Evolutionary conservation across 2,113 vertebrate genomes (phyloP), one percentile per base, ranked within the genome.

Genomic region (Eleginops maclovinus): DNA sequence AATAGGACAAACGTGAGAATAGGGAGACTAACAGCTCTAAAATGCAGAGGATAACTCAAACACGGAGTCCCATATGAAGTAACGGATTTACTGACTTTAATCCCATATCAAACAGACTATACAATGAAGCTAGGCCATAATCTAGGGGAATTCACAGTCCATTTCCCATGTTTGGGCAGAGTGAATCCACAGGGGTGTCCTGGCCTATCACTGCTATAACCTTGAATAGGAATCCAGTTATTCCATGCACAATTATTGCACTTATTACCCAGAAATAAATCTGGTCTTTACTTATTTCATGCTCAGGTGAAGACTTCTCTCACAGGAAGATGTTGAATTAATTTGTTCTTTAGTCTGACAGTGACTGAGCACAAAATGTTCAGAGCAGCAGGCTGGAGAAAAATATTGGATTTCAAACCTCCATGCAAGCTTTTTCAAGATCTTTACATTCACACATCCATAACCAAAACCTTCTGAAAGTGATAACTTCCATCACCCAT

Each of bases 81-180:
- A 80, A 92, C 59, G 76, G 92, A 90, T 93, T 92, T 89, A 81
- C 79, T 54, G 26, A 78, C 36, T 75, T 92, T 91, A 91, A 93
- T 93, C 91, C 87, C 76, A 91, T 83, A 79, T 92, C 87, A 93
- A 92, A 94, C 87, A 92, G 75, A 84, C 82, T 84, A 77, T 83
- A 91, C 82, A 87, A 84, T 85, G 86, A 88, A 69, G 81, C 87
- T 75, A 43, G 63, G 49, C 41, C 60, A 55, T 91, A 93, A 92
- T 93, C 92, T 89, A 47, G 4, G 49, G 80, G 85, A 91, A 90
- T 93, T 90, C 87, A 88, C 72, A 58, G 88, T 84, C 83, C 81
- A 90, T 89, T 89, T 85, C 82, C 87, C 77, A 65, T 90, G 91
- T 90, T 92, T 93, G 87, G 81, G 59, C 77, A 90, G 56, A 83